A percentile compares a stretch with the other conserved stretches of the same genome.
These are phyloP conservation scores for Orchesella cincta DNA, from an alignment of 1,140 invertebrate species.

Conservation along the genomic window DNA sequence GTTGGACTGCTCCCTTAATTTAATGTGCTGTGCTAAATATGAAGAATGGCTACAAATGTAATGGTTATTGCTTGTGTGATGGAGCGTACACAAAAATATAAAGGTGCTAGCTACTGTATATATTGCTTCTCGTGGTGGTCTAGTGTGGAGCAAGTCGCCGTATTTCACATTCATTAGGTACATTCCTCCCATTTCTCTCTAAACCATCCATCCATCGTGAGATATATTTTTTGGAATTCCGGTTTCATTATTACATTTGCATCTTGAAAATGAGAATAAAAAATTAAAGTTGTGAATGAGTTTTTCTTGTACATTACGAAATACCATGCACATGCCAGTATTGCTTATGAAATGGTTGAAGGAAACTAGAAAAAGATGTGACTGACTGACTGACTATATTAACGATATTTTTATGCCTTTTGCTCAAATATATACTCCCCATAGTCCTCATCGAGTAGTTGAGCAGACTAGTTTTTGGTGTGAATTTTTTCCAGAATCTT, in stretches of 20 bases:
- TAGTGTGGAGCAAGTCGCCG: no score
- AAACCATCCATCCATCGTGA: background rate
- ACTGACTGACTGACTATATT: background rate
- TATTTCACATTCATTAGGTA: no score
- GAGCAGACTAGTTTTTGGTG: background rate
- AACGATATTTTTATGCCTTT: no score
- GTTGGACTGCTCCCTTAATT: no score
- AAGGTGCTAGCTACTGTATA: background rate
- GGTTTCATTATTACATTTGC: slow-evolving; percentile 9
- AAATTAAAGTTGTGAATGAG: slow-evolving; percentile 22
- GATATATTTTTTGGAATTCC: slow-evolving; percentile 14
- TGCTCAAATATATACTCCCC: no score
- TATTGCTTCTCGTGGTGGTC: background rate
- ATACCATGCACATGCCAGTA: no score
- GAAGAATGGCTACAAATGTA: background rate
- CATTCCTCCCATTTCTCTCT: no score
- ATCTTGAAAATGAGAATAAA: background rate
- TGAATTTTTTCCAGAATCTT: slow-evolving; percentile 27
- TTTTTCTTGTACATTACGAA: slow-evolving; percentile 23
- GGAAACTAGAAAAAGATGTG: slow-evolving; percentile 6
- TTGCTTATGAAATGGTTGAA: no score
- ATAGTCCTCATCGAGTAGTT: no score
- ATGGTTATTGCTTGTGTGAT: background rate
- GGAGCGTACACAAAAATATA: no score
- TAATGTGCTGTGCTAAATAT: no score